Conservation (phyloP, 2,797 vertebrate genomes). For the Cynodonichthys magdalenae region DNA sequence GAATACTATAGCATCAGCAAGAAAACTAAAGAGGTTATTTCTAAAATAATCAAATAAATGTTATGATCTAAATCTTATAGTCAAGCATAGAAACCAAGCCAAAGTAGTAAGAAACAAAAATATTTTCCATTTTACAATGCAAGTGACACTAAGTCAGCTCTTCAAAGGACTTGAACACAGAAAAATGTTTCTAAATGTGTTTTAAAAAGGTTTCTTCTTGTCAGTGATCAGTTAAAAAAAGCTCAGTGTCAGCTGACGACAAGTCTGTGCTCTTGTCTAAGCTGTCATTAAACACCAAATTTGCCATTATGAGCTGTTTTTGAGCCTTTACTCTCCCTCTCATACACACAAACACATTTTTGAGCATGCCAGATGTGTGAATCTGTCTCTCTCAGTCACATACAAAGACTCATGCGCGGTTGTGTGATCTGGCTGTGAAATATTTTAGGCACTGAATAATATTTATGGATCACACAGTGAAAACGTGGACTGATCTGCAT, state of each 20-base stretch:
- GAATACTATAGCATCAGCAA: background rate
- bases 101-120: background rate
- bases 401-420: background rate
- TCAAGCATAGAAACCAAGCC: background rate
- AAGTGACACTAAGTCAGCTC: background rate
- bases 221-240: background rate
- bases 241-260: conserved; percentile 1
- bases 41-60: no score
- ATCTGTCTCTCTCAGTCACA: conserved; percentile 5
- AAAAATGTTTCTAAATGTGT: background rate
- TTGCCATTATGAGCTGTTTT: background rate
- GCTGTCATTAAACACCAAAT: conserved; percentile 4
- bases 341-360: background rate
- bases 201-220: background rate
- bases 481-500: conserved; percentile 7
- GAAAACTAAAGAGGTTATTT: no score
- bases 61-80: no score
- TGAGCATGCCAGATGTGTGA: background rate
- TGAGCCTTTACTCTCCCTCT: background rate
- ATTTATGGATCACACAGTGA: conserved; percentile 15
- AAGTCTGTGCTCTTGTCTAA: background rate
- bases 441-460: conserved; percentile 6
- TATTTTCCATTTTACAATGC: background rate
- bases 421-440: conserved; percentile 6
- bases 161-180: background rate